Evolutionary conservation across 1,140 invertebrate species (phyloP).

Genomic region (Diorhabda elongata): DNA sequence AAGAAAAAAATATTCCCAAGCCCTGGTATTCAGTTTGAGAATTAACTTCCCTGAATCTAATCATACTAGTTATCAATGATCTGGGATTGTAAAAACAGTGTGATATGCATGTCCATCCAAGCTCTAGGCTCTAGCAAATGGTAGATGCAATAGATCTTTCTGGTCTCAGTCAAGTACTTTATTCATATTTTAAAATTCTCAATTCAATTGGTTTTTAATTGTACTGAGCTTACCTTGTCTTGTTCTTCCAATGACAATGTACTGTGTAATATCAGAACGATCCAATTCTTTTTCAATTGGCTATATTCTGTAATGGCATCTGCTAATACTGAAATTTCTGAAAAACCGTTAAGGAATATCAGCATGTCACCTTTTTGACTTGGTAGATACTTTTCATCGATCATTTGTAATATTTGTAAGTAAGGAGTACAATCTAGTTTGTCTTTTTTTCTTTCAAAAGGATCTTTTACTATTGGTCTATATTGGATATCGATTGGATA

Average conservation of each 20-base stretch:
- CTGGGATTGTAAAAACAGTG: too few relatives aligned
- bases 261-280: constrained; percentile 92
- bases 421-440: constrained; percentile 88
- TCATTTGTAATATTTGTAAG: constrained; percentile 84
- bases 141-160: too few relatives aligned
- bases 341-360: constrained; percentile 94
- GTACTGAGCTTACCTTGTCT: constrained; percentile 71
- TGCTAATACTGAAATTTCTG: constrained; percentile 87
- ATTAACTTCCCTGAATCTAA: too few relatives aligned
- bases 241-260: constrained; percentile 90
- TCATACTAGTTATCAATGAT: too few relatives aligned
- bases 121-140: too few relatives aligned
- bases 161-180: too few relatives aligned
- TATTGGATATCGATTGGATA: constrained; percentile 91
- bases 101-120: too few relatives aligned
- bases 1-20: too few relatives aligned
- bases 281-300: constrained; percentile 81
- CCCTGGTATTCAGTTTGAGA: too few relatives aligned
- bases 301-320: constrained; percentile 85
- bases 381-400: constrained; percentile 82
- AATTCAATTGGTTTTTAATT: neutral
- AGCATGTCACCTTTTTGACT: constrained; percentile 91
- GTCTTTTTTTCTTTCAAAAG: constrained; percentile 63
- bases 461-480: constrained; percentile 72
- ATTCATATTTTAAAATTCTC: too few relatives aligned